phyloP scores from a whole-genome alignment of 2,113 vertebrate genomes.

The Casuarius casuarius region DNA sequence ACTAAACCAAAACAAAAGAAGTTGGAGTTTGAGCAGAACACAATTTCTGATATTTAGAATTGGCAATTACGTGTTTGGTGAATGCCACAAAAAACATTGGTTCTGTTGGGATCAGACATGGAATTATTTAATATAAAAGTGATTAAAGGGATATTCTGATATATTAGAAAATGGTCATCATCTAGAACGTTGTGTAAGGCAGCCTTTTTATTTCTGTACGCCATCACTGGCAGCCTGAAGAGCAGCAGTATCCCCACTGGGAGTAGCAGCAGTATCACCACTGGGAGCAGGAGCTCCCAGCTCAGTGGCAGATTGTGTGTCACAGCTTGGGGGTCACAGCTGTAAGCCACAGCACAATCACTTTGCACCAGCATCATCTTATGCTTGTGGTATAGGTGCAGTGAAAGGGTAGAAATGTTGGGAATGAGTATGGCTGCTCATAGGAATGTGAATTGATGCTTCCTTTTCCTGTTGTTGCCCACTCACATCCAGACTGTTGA shows the following conservation, averaged over 20 bases:
- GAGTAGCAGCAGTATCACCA: not conserved
- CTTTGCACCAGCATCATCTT: not conserved
- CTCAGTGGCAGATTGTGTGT: too few species aligned
- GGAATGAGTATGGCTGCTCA: not conserved
- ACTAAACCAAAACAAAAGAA: not conserved
- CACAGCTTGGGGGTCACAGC: not conserved
- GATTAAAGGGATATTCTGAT: not conserved
- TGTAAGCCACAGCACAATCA: not conserved
- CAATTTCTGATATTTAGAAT: not conserved
- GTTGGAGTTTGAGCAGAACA: not conserved
- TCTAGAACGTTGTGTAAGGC: not conserved
- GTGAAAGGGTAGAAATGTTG: not conserved
- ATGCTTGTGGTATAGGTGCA: not conserved
- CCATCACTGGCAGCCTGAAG: not conserved
- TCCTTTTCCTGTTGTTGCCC: not conserved
- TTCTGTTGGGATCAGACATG: not conserved
- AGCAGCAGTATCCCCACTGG: not conserved
- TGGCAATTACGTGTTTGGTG: not conserved
- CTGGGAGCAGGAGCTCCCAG: too few species aligned
- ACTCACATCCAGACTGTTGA: not conserved
- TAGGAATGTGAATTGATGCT: not conserved
- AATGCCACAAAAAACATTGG: not conserved
- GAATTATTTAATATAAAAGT: not conserved
- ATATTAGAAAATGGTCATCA: not conserved
- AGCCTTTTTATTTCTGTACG: not conserved